Evolutionary conservation across 2,888 invertebrate genomes (phyloP), one percentile per base, ranked within the genome.

Genomic region (Microctonus hyperodae): DNA sequence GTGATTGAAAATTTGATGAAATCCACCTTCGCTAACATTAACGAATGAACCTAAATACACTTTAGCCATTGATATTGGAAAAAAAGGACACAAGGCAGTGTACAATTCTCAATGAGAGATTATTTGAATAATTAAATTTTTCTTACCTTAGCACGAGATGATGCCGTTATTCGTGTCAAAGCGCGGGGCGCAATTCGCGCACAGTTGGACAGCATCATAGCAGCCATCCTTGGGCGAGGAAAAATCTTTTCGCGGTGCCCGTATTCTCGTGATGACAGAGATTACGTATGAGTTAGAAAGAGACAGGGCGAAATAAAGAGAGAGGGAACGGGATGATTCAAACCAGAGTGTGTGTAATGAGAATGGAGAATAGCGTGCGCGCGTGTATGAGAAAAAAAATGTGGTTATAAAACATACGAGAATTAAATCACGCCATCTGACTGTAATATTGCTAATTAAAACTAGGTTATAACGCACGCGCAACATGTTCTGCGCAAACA

Each of bases 191-290:
- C 77, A 67, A 80, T 70, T 75, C 83, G 81, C 76, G 81, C 78
- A 76, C 79, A 83, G 70, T 82, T 82, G 75, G 81, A 81, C 75
- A 83, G 76, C 78, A 83, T 82, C 75, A 64, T 67, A 31, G 79
- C 82, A 77, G 78, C 77, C 79, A 82, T 81, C 79, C 79, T 82
- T 71, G 68, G 70, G 51, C 56, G 20, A 53, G 13, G 25, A 50
- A 25, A 57, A 40, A 37, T 40, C 7, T 63, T 20, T 51, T 40
- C 40, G 64, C 58, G 64, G 61, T 66, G 62, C 64, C 25, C 66
- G 67, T 62, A 51, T 63, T 55, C 68, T 70, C 72, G 72, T 72
- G 73, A 70, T 71, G 72, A 72, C 72, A 72, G 71, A 68, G 64
- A 69, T 44, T 51, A 23, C 20, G 56, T 31, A 53, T 16, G 7